Evolutionary conservation across 2,888 invertebrate genomes (phyloP), one percentile per base, ranked within the genome.

Genomic region (Lepas anatifera): DNA sequence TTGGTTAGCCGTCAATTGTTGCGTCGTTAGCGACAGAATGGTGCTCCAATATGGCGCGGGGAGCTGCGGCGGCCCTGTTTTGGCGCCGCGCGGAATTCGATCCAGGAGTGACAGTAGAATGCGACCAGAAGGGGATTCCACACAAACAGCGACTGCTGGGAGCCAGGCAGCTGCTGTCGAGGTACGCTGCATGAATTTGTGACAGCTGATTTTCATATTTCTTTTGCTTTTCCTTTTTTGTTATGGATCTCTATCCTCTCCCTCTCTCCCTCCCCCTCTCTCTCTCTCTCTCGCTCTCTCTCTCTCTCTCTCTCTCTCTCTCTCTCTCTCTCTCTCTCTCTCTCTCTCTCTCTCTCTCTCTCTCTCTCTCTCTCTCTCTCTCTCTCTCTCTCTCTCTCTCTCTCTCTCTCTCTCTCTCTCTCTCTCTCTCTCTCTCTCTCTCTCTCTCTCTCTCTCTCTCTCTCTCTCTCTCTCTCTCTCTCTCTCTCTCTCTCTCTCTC

Each of bases 271-370:
- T 22, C 52, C 25, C 25, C 27, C 52, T 50, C 27, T 22, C 69
- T 39, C 66, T 3, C 68, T 27, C 69, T 66, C 69, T 63, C 41
- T 43, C 35, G 7, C 50, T 32, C 22, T 69, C 50, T 48, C 64
- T n/a, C 64, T 25, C 29, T 52, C 37, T 67, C 67, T 41, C 70
- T 68, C 41, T 39, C 22, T 39, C 48, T 69, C 52, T 68, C 70
- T 68, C 67, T 70, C 37, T 67, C 46, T 68, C 46, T 68, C n/a
- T 25, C 64, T 66, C 66, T 66, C 58, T 41, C 68, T 29, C 68
- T 46, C 41, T 46, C 48, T 46, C 46, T 25, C 41, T 63, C 29
- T 37, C 63, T 39, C 35, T 43, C 37, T 69, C 64, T 32, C 50
- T 67, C 50, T 70, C 67, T 70, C 67, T 68, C 8, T 43, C 10